Evolutionary conservation across 2,888 invertebrate genomes (phyloP).

Genomic region (Pachydiplax longipennis): DNA sequence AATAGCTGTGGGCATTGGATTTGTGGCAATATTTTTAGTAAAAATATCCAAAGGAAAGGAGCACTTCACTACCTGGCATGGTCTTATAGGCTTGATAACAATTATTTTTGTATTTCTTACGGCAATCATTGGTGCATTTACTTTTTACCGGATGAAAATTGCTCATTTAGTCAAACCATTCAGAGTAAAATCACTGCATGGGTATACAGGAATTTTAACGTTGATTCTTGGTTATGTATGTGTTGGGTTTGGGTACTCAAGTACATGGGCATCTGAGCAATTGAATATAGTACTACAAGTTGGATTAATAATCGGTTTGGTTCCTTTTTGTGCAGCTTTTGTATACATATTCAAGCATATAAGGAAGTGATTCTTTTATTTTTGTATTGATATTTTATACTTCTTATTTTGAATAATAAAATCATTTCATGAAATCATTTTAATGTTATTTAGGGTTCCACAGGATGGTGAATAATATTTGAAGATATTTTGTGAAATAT

Average conservation of each 20-base stretch:
- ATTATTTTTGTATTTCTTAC: not conserved
- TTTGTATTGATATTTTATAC: no score
- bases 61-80: slow-evolving; percentile 19
- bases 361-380: no score
- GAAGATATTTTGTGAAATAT: no score
- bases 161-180: not conserved
- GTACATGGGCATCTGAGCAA: not conserved
- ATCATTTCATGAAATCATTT: no score
- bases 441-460: no score
- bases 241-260: not conserved
- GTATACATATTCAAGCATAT: not conserved
- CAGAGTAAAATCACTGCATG: not conserved
- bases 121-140: not conserved
- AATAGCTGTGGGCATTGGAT: not conserved
- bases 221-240: not conserved
- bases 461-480: no score
- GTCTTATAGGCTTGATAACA: not conserved
- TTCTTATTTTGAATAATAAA: no score
- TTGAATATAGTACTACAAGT: not conserved
- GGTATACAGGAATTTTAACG: not conserved
- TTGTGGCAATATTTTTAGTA: not conserved
- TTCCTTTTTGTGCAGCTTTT: not conserved
- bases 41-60: not conserved
- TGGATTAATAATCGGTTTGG: not conserved
- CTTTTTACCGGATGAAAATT: not conserved